phyloP scores from a whole-genome alignment of 2,888 invertebrate species.

The Embidobia sp. region DNA sequence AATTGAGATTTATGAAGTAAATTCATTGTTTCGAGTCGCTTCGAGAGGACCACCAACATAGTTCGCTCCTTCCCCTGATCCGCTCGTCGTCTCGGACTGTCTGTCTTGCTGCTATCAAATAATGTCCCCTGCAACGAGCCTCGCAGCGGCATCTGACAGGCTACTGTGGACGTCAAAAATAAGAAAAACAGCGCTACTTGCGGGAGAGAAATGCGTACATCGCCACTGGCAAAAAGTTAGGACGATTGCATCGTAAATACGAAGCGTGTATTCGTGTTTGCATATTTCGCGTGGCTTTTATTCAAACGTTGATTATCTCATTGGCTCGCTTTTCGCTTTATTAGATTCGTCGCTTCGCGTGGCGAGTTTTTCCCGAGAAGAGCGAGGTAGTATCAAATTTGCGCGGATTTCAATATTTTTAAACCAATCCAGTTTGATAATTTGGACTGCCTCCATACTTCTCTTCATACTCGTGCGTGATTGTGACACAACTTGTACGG shows the following conservation, averaged over 20 bases:
- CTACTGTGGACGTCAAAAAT: conserved; percentile 71
- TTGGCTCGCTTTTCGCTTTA: background rate
- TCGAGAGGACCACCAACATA: conserved; percentile 77
- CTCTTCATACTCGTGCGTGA: no score
- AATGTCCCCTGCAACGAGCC: conserved; percentile 75
- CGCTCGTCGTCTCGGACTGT: conserved; percentile 53
- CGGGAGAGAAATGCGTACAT: conserved; percentile 35
- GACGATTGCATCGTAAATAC: conserved; percentile 36
- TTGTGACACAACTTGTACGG: conserved; percentile 68
- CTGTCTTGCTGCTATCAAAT: conserved; percentile 75
- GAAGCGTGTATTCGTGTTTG: conserved; percentile 11
- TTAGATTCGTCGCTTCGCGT: no score
- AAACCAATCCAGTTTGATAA: no score
- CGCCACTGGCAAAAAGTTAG: conserved; percentile 46
- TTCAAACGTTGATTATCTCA: no score
- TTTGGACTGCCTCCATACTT: no score
- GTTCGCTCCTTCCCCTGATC: conserved; percentile 64
- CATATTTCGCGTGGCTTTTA: conserved; percentile 7
- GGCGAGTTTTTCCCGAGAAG: no score
- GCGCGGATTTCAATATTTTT: no score
- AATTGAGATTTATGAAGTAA: conserved; percentile 82
- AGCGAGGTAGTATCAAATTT: no score
- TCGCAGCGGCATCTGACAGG: conserved; percentile 73
- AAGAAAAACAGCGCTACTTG: conserved; percentile 49
- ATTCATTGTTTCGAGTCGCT: conserved; percentile 79